Percentiles rank a stretch among this genome's conserved stretches.
Conservation (phyloP, 2,113 vertebrate genomes). For the Pachyramphus minor region DNA sequence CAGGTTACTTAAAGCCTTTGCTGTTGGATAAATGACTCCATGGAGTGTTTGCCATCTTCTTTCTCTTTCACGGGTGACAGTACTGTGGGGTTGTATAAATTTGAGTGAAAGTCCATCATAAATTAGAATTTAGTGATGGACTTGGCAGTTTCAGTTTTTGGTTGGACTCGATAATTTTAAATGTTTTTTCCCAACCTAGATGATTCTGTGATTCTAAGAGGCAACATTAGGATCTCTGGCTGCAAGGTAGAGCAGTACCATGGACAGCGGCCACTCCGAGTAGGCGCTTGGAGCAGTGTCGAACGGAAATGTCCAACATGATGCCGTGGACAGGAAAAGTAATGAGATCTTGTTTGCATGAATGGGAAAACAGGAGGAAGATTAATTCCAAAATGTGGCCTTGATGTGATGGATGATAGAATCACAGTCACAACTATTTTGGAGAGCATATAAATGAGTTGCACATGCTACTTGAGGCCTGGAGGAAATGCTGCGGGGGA, state of each 20-base stretch:
- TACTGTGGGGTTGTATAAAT: background rate
- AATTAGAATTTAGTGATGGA: background rate
- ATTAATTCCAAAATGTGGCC: background rate
- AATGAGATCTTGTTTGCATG: background rate
- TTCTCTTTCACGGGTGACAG: background rate
- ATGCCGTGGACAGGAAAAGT: background rate
- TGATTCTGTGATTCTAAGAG: too few relatives aligned
- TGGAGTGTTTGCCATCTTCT: background rate
- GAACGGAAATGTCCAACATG: fast-evolving
- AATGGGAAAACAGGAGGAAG: background rate
- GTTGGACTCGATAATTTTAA: background rate
- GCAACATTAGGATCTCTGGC: fast-evolving
- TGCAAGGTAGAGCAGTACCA: background rate
- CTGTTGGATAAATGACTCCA: background rate
- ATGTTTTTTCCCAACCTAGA: background rate
- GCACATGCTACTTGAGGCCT: background rate
- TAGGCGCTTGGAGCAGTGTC: fast-evolving
- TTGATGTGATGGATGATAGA: background rate
- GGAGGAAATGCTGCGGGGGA: background rate
- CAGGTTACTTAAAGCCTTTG: background rate
- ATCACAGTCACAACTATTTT: background rate
- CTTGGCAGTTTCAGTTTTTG: background rate
- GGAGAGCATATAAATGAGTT: background rate
- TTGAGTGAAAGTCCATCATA: background rate
- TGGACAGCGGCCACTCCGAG: fast-evolving